Base-by-base conservation (phyloP, 2,113 vertebrate species). In the Geococcyx californianus region DNA sequence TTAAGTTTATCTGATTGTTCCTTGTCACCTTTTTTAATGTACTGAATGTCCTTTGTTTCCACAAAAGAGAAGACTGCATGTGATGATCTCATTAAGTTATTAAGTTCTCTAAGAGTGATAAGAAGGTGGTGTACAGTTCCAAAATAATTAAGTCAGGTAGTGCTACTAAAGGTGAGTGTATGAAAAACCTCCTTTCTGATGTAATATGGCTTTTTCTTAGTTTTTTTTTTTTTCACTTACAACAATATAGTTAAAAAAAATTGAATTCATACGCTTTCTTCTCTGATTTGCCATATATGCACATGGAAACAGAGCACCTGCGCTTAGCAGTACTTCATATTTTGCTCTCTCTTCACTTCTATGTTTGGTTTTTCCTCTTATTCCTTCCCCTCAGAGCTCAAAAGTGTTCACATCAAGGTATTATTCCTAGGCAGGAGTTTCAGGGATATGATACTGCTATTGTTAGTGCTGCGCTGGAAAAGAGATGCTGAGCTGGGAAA, bases 351-450 rank as follows among this genome's bases (percentile, higher is more conserved):
- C 49, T 94, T 93, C 44, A n/a, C 60, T 42, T 73, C 56, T 82
- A 31, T 4, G 0, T 72, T 90, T 90, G 47, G 42, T 74, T 78
- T 86, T 78, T 36, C 20, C 60, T 88, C 84, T 90, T 60, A 63
- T 45, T 84, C 44, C 44, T 93, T 44, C 47, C n/a, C 66, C 68
- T 95, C 68, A 12, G 60, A 77, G 64, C 82, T 93, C 68, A 76
- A 20, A 88, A 77, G 19, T 86, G 72, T 90, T 95, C 88, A 44
- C 31, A 68, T 70, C 76, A 88, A 92, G 82, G 81, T 90, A 47
- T 83, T 88, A 68, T 90, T 86, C 73, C 62, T 45, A 52, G 52
- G 56, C 56, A 87, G 88, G 76, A 63, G 76, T 84, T 96, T 67
- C 64, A 60, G 68, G 92, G 56, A 52, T 88, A 9, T 51, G 86